Evolutionary conservation across 1,140 invertebrate genomes (phyloP).

Genomic region (Helicoverpa zea): DNA sequence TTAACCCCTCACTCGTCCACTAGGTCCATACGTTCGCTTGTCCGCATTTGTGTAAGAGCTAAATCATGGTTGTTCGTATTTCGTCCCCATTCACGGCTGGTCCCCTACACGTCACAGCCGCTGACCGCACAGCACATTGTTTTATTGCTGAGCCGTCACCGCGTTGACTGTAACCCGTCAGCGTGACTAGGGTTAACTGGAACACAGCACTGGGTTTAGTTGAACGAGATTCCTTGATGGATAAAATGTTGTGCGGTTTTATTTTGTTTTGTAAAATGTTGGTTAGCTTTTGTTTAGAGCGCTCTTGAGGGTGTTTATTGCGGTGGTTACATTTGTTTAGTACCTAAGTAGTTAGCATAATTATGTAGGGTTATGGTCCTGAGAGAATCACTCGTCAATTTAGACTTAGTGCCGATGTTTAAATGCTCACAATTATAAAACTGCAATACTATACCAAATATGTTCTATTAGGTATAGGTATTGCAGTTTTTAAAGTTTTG

Average conservation of each 20-base stretch:
- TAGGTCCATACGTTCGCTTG: neutral
- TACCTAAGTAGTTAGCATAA: no score
- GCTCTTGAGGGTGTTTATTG: no score
- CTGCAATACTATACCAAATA: no score
- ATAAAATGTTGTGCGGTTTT: neutral
- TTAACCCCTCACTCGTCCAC: no score
- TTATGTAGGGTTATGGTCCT: no score
- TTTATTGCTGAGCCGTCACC: slow-evolving; percentile 19
- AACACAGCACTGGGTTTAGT: neutral
- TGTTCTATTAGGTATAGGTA: no score
- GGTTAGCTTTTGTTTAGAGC: no score
- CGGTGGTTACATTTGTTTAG: no score
- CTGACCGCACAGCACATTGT: slow-evolving; percentile 24
- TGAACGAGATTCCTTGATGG: neutral
- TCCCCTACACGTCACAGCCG: neutral
- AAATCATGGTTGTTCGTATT: neutral
- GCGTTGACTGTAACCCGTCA: neutral
- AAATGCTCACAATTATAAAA: no score
- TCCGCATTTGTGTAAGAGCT: neutral
- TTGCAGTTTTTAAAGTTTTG: no score
- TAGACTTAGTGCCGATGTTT: no score
- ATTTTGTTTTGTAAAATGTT: neutral
- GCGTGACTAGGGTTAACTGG: slow-evolving; percentile 12
- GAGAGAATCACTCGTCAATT: no score
- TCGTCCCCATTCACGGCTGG: neutral